A percentile compares a stretch with the other conserved stretches of the same genome.
Evolutionary conservation across 53 echinoderm and acorn worm species (phyloP).

Genomic region (Glandiceps talaboti): DNA sequence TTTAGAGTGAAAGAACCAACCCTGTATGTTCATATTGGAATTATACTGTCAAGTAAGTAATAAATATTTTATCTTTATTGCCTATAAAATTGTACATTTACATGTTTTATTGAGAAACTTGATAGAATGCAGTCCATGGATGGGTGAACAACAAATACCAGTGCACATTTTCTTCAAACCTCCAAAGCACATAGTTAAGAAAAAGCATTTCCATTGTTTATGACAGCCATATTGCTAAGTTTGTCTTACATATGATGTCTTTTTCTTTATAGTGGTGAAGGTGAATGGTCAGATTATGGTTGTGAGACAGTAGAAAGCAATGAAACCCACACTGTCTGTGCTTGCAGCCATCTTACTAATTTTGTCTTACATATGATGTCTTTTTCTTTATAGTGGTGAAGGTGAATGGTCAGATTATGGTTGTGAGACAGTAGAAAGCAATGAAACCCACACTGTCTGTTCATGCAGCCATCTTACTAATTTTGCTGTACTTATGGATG

Average conservation of each 20-base stretch:
- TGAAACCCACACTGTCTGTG: conserved; percentile 72
- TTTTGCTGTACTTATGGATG: conserved; percentile 40
- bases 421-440: conserved; percentile 50
- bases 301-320: conserved; percentile 60
- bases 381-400: not conserved
- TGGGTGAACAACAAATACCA: no score
- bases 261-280: conserved; percentile 11
- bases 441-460: conserved; percentile 76
- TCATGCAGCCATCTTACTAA: conserved; percentile 93
- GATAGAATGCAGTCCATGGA: no score
- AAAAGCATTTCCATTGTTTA: no score
- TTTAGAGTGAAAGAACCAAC: conserved; percentile 38
- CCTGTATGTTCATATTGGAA: conserved; percentile 89
- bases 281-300: conserved; percentile 77
- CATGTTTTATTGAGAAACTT: no score
- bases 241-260: no score
- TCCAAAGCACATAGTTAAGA: no score
- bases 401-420: conserved; percentile 85
- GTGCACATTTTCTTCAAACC: no score
- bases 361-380: conserved; percentile 25
- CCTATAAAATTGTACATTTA: not conserved
- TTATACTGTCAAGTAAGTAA: conserved; percentile 48
- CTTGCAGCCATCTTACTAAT: conserved; percentile 90
- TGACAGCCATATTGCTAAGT: not conserved
- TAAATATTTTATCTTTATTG: not conserved